A percentile compares a stretch with the other conserved stretches of the same genome.
phyloP scores from a whole-genome alignment of 2,797 vertebrate genomes.

The Xiphophorus birchmanni region DNA sequence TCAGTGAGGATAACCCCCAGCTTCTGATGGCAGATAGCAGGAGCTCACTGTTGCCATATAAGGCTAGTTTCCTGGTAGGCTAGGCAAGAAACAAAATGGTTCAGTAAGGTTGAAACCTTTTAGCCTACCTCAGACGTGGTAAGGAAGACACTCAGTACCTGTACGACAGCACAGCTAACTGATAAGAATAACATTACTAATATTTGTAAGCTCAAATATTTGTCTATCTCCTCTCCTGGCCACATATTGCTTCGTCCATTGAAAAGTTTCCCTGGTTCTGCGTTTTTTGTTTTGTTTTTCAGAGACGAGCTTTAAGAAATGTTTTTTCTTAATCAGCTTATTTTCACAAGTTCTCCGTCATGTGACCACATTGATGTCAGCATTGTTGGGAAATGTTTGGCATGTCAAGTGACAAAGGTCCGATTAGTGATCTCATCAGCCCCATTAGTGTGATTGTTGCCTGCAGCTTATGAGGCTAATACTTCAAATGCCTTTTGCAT shows the following conservation, averaged over 20 bases:
- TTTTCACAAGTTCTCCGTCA: background rate
- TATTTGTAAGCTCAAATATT: background rate
- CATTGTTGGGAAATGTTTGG: background rate
- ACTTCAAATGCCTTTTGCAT: background rate
- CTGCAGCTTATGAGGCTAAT: background rate
- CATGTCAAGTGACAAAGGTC: background rate
- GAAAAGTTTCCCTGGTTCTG: background rate
- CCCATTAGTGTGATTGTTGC: background rate
- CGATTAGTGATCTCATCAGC: background rate
- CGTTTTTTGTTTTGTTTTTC: background rate
- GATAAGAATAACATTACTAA: background rate
- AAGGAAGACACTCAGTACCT: background rate
- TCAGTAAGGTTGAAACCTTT: background rate
- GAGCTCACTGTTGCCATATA: background rate
- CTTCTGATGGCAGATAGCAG: constrained; percentile 3
- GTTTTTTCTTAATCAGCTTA: background rate
- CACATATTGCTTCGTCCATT: background rate
- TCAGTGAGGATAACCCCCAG: constrained; percentile 25
- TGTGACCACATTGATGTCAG: background rate
- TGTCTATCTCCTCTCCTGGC: background rate
- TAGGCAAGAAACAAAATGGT: background rate
- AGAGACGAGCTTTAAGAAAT: background rate
- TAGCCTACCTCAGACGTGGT: background rate
- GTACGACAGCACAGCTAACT: background rate
- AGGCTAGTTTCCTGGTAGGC: background rate